These are phyloP conservation scores for Cryptops parisi DNA, from an alignment of 2,888 invertebrate species.

Conservation along the genomic window DNA sequence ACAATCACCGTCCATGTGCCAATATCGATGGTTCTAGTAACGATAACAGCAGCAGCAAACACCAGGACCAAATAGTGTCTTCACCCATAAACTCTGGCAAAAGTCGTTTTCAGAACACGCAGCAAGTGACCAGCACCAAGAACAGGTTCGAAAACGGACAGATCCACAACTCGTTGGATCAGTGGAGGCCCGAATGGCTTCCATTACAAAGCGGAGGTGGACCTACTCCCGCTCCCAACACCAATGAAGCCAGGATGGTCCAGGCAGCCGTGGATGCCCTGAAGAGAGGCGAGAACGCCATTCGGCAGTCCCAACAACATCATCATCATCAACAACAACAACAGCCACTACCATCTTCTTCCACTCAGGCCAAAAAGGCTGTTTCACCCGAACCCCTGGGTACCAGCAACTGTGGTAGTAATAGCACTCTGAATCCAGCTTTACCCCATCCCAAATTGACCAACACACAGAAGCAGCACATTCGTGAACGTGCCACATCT, in stretches of 20 bases:
- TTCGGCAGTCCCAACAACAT: no score
- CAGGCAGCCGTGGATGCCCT: slow-evolving; percentile 17
- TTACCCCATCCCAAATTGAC: slow-evolving; percentile 54
- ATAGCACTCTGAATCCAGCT: slow-evolving; percentile 22
- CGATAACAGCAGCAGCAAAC: not conserved
- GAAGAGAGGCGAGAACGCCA: slow-evolving; percentile 20
- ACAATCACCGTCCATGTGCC: not conserved
- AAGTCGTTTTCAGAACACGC: slow-evolving; percentile 42
- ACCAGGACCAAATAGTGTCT: slow-evolving; percentile 24
- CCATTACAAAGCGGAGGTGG: slow-evolving; percentile 20
- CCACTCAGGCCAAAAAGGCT: slow-evolving; percentile 17
- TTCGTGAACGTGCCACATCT: slow-evolving; percentile 22
- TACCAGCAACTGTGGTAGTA: slow-evolving; percentile 12
- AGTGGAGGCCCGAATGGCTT: slow-evolving; percentile 19
- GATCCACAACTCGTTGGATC: slow-evolving; percentile 17
- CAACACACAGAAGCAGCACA: slow-evolving; percentile 44
- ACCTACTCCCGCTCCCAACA: slow-evolving; percentile 11
- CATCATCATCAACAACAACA: slow-evolving; percentile 17
- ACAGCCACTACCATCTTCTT: no score
- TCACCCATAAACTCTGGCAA: slow-evolving; percentile 51
- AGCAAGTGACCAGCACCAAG: slow-evolving; percentile 24
- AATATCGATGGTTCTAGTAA: not conserved
- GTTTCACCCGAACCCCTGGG: slow-evolving; percentile 19
- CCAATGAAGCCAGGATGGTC: slow-evolving; percentile 21
- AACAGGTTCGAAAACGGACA: slow-evolving; percentile 25